A percentile compares a stretch with the other conserved stretches of the same genome.
phyloP scores from a whole-genome alignment of 2,888 invertebrate genomes.

The Chaetogeoica ovagalla region DNA sequence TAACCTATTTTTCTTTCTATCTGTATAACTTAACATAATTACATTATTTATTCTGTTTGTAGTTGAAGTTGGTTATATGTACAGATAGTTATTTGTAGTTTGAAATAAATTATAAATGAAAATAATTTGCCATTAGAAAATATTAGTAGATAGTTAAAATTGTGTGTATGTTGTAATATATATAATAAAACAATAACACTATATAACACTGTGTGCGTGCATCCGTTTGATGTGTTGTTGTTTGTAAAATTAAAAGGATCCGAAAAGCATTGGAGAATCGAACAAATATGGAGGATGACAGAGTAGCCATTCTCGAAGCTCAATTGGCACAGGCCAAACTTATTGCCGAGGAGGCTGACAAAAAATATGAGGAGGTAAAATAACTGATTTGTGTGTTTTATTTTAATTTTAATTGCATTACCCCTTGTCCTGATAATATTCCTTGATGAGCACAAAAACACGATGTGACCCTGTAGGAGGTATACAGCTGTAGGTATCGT shows the following conservation, averaged over 20 bases:
- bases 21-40: too few relatives aligned
- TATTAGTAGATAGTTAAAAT: background rate
- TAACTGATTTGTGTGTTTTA: slow-evolving; percentile 11
- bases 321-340: slow-evolving; percentile 98
- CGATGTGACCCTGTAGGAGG: slow-evolving; percentile 9
- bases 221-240: slow-evolving; percentile 46
- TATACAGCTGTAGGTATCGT: slow-evolving; percentile 22
- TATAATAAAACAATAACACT: slow-evolving; percentile 39
- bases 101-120: background rate
- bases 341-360: slow-evolving; percentile 99
- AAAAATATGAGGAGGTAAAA: slow-evolving; percentile 99
- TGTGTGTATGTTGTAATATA: background rate
- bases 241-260: slow-evolving; percentile 68
- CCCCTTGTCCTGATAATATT: slow-evolving; percentile 18
- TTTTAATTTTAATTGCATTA: background rate
- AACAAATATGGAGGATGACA: slow-evolving; percentile 98
- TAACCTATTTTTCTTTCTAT: too few relatives aligned
- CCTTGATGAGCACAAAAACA: slow-evolving; percentile 50
- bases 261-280: slow-evolving; percentile 98
- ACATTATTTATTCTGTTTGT: background rate
- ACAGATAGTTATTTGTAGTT: background rate
- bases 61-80: background rate
- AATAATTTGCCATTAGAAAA: slow-evolving; percentile 1
- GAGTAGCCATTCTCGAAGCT: slow-evolving; percentile 94
- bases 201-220: slow-evolving; percentile 44